Percentiles rank a stretch among this genome's conserved stretches.
These are phyloP conservation scores for Hirundo rustica DNA, from an alignment of 2,797 vertebrate species.

Conservation along the genomic window DNA sequence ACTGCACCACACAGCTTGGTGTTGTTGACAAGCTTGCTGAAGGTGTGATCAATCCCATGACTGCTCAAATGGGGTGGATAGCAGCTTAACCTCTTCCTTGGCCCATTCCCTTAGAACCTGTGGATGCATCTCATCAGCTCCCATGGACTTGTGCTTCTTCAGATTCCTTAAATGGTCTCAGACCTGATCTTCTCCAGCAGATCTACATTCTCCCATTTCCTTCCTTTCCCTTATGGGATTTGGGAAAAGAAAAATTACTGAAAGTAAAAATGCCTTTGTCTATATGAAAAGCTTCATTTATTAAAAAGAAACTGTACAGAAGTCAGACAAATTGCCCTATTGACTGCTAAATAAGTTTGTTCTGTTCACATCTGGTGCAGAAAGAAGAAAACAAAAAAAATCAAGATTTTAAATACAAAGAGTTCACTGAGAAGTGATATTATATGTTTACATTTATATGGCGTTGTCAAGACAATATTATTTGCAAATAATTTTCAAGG, in stretches of 20 bases:
- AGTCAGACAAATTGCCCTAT: not conserved
- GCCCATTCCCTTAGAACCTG: not conserved
- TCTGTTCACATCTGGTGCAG: not conserved
- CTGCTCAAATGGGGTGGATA: not conserved
- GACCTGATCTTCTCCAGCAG: not conserved
- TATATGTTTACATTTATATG: not conserved
- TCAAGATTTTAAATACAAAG: not conserved
- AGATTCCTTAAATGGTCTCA: not conserved
- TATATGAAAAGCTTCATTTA: not conserved
- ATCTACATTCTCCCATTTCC: not conserved
- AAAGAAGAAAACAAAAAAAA: not conserved
- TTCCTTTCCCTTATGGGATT: not conserved
- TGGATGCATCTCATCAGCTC: not conserved
- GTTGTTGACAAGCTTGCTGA: not conserved
- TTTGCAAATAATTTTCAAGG: not conserved
- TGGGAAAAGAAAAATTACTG: not conserved
- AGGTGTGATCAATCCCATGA: accelerated
- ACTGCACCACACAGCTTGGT: not conserved
- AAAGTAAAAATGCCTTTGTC: not conserved
- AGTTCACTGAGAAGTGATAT: not conserved
- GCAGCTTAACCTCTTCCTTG: not conserved
- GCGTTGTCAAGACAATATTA: not conserved
- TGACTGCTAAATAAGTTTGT: not conserved
- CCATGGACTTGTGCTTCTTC: not conserved
- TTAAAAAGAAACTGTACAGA: not conserved